Evolutionary conservation across 2,797 vertebrate species (phyloP).

Genomic region (Botia kubotai): DNA sequence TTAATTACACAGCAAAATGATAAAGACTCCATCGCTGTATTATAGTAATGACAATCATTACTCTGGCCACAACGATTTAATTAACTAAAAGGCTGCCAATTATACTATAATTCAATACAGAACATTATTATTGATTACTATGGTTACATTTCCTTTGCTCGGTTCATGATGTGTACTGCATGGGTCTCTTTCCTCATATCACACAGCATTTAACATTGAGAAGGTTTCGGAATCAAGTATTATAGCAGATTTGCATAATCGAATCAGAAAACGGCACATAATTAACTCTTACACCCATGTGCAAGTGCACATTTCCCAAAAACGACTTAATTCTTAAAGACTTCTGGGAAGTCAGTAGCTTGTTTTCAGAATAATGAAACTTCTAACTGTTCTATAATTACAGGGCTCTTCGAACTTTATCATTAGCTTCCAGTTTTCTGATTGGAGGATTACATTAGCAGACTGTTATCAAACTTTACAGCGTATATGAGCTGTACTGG

Average conservation of each 20-base stretch:
- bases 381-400: background rate
- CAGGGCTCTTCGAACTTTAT: background rate
- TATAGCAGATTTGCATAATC: conserved; percentile 7
- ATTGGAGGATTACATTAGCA: conserved; percentile 3
- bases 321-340: background rate
- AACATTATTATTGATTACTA: conserved; percentile 77
- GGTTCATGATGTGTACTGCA: conserved; percentile 44
- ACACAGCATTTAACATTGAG: background rate
- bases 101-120: conserved; percentile 69
- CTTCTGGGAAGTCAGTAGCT: background rate
- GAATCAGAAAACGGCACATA: background rate
- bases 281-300: conserved; percentile 23
- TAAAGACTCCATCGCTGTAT: conserved; percentile 51
- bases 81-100: conserved; percentile 78
- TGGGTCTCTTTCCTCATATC: conserved; percentile 10
- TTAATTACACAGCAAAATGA: conserved; percentile 49
- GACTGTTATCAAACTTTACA: conserved; percentile 31
- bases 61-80: conserved; percentile 68
- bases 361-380: background rate
- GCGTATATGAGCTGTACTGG: background rate
- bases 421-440: background rate
- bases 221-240: conserved; percentile 1
- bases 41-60: conserved; percentile 68
- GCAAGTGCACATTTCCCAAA: conserved; percentile 13
- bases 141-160: conserved; percentile 67